These are phyloP conservation scores for Naso thynnoides DNA, from an alignment of 2,797 vertebrate genomes.

Conservation along the genomic window DNA sequence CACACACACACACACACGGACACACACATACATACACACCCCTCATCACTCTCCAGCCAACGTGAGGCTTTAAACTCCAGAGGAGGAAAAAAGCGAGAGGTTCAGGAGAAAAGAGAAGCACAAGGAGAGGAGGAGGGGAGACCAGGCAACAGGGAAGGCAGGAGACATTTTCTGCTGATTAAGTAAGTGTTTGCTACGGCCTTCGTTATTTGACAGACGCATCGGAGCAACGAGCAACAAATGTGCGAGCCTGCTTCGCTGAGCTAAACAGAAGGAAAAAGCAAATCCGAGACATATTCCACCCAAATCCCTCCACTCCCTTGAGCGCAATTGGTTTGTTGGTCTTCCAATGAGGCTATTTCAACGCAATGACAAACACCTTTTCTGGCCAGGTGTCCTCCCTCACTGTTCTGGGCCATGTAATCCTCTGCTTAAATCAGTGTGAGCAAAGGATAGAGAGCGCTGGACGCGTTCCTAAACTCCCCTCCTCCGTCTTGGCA, in stretches of 20 bases:
- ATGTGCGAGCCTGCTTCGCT: conserved; percentile 20
- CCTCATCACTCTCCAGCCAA: conserved; percentile 46
- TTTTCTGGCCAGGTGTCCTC: conserved; percentile 63
- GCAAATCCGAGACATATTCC: conserved; percentile 44
- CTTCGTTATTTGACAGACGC: conserved; percentile 69
- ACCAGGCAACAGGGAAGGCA: conserved; percentile 9
- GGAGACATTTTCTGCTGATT: conserved; percentile 78
- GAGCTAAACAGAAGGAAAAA: conserved; percentile 41
- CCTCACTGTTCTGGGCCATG: conserved; percentile 51
- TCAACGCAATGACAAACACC: conserved; percentile 57
- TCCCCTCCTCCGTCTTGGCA: conserved; percentile 65
- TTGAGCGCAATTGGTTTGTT: conserved; percentile 22
- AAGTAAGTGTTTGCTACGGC: conserved; percentile 71
- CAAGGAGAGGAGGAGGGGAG: background rate
- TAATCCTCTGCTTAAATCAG: conserved; percentile 73
- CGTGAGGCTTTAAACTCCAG: conserved; percentile 51
- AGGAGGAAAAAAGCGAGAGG: background rate
- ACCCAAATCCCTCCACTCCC: conserved; percentile 28
- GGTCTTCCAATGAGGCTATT: conserved; percentile 31
- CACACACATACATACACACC: conserved; percentile 10
- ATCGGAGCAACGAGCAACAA: conserved; percentile 52
- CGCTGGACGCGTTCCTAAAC: conserved; percentile 60
- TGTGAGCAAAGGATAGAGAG: conserved; percentile 57
- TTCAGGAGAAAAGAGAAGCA: background rate
- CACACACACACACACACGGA: conserved; percentile 28